Evolutionary conservation across 2,797 vertebrate genomes (phyloP).

Genomic region (Fistularia commersonii): DNA sequence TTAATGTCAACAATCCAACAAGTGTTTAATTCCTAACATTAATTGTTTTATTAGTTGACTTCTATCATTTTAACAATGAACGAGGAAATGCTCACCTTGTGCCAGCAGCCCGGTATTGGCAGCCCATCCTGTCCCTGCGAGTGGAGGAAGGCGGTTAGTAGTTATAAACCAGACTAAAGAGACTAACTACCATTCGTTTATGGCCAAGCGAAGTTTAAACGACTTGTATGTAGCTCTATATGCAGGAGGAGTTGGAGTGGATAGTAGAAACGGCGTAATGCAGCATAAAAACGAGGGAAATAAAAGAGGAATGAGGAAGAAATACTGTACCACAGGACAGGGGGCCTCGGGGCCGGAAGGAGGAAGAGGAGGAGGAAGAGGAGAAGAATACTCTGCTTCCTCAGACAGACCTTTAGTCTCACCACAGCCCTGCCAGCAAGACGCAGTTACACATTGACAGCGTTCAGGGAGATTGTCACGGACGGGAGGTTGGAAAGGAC

Average conservation of each 20-base stretch:
- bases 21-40: conserved; percentile 5
- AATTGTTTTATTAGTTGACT: conserved; percentile 14
- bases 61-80: neutral
- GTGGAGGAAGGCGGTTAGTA: conserved; percentile 18
- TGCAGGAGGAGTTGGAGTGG: conserved; percentile 19
- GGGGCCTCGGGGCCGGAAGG: conserved; percentile 71
- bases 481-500: conserved; percentile 8
- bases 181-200: too few relatives aligned
- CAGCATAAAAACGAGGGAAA: too few relatives aligned
- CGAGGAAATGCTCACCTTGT: conserved; percentile 79
- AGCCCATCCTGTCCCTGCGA: conserved; percentile 89
- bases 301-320: conserved; percentile 45
- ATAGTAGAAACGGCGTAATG: conserved; percentile 4
- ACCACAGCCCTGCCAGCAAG: conserved; percentile 77
- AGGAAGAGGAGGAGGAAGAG: conserved; percentile 59
- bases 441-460: conserved; percentile 66
- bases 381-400: conserved; percentile 61
- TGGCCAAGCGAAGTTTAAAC: neutral
- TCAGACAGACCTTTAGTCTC: conserved; percentile 68
- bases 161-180: too few relatives aligned
- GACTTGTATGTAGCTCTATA: neutral
- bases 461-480: conserved; percentile 9
- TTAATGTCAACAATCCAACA: conserved; percentile 14
- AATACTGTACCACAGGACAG: conserved; percentile 84
- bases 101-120: conserved; percentile 95